Conservation (phyloP, 1,140 invertebrate genomes). For the Carposina sasakii region DNA sequence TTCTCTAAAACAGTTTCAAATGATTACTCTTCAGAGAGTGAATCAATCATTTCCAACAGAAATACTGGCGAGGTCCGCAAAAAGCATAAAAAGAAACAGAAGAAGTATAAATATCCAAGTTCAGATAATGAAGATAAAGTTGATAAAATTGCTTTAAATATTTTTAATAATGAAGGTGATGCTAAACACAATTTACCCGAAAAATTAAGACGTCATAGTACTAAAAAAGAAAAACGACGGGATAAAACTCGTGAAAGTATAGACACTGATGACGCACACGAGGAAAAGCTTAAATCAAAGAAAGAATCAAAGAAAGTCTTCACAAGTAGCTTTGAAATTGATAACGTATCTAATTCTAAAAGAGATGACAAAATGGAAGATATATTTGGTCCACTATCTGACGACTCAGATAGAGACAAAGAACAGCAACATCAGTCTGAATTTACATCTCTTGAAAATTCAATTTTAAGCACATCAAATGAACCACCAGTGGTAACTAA, state of each 20-base stretch:
- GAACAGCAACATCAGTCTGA: slow-evolving; percentile 27
- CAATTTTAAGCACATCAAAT: slow-evolving; percentile 16
- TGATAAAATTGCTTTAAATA: slow-evolving; percentile 23
- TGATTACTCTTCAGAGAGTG: slow-evolving; percentile 74
- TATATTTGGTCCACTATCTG: slow-evolving; percentile 89
- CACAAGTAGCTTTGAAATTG: slow-evolving; percentile 40
- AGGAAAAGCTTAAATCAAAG: slow-evolving; percentile 74
- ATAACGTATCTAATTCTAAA: slow-evolving; percentile 49
- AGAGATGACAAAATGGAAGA: slow-evolving; percentile 87
- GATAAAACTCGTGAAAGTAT: slow-evolving; percentile 78
- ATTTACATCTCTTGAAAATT: slow-evolving; percentile 32
- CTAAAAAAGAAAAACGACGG: slow-evolving; percentile 81
- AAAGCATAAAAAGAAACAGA: slow-evolving; percentile 89
- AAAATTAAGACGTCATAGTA: slow-evolving; percentile 77
- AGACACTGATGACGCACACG: slow-evolving; percentile 65
- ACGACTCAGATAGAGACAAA: slow-evolving; percentile 74
- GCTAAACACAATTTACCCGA: slow-evolving; percentile 64
- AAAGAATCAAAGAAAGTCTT: slow-evolving; percentile 74
- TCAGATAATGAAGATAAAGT: slow-evolving; percentile 74
- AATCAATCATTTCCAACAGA: slow-evolving; percentile 53
- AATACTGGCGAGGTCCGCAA: slow-evolving; percentile 74
- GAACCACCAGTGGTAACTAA: slow-evolving; percentile 28
- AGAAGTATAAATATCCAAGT: slow-evolving; percentile 79
- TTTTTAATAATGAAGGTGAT: too few species aligned
- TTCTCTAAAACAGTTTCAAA: slow-evolving; percentile 43